Evolutionary conservation across 2,888 invertebrate species (phyloP).

Genomic region (Stictocephala bisonia): DNA sequence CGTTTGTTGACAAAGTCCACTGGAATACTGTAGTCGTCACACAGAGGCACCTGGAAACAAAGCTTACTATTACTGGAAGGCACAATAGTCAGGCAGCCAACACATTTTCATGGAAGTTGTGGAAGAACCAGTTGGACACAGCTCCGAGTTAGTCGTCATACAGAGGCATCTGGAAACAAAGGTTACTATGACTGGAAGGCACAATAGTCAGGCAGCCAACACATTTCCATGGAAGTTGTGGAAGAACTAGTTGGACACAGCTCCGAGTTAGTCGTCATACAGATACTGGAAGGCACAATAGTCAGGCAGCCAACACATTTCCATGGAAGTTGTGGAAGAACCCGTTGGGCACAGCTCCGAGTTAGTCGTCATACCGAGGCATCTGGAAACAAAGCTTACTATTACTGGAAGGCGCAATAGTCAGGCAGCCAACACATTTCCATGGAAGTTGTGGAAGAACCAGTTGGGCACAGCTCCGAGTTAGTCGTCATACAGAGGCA

Average conservation of each 20-base stretch:
- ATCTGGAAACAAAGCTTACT: no score
- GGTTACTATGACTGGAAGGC: no score
- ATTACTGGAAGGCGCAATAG: no score
- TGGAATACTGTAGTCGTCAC: conserved; percentile 89
- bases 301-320: conserved; percentile 69
- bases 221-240: no score
- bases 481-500: conserved; percentile 87
- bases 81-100: no score
- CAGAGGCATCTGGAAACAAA: conserved; percentile 75
- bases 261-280: no score
- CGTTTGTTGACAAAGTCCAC: conserved; percentile 82
- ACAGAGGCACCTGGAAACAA: conserved; percentile 77
- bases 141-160: conserved; percentile 78
- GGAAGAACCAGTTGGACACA: conserved; percentile 57
- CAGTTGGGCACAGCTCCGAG: conserved; percentile 53
- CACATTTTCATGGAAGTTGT: conserved; percentile 68
- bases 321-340: conserved; percentile 66
- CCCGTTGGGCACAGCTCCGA: conserved; percentile 53
- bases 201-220: no score
- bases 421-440: conserved; percentile 66
- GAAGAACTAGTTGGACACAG: no score
- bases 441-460: conserved; percentile 65
- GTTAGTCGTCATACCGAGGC: no score
- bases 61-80: no score
- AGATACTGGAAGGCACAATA: no score